phyloP scores from a whole-genome alignment of 2,888 invertebrate genomes.

The Yponomeuta sedellus region DNA sequence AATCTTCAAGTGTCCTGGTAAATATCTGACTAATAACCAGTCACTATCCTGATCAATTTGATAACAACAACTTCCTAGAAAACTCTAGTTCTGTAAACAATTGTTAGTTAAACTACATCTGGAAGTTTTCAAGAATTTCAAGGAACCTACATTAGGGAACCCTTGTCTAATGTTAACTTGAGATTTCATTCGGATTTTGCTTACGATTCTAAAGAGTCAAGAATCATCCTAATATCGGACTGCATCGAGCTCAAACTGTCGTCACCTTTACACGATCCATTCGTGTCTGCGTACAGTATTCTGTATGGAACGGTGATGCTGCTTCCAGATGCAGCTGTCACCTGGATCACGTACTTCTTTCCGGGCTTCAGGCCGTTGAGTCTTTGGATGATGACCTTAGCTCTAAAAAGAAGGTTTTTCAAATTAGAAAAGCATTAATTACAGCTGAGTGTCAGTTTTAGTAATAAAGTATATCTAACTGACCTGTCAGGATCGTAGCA shows the following conservation, averaged over 20 bases:
- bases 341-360: constrained; percentile 61
- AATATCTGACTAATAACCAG: too few relatives aligned
- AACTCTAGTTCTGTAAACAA: too few relatives aligned
- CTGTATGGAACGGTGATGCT: constrained; percentile 49
- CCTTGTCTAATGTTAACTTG: not conserved
- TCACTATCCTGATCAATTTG: too few relatives aligned
- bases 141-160: too few relatives aligned
- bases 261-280: constrained; percentile 42
- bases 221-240: not conserved
- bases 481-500: too few relatives aligned
- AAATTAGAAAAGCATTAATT: too few relatives aligned
- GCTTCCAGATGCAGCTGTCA: constrained; percentile 50
- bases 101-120: too few relatives aligned
- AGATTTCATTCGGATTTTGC: not conserved
- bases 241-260: not conserved
- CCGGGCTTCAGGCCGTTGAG: constrained; percentile 51
- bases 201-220: not conserved
- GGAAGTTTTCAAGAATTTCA: too few relatives aligned
- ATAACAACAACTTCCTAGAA: too few relatives aligned
- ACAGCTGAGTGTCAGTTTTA: too few relatives aligned
- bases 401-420: constrained; percentile 31
- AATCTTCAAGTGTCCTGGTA: too few relatives aligned
- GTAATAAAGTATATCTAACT: too few relatives aligned
- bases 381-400: constrained; percentile 55
- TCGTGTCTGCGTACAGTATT: constrained; percentile 56